Base-by-base conservation (phyloP, 2,888 invertebrate genomes). In the Hemaris fuciformis region DNA sequence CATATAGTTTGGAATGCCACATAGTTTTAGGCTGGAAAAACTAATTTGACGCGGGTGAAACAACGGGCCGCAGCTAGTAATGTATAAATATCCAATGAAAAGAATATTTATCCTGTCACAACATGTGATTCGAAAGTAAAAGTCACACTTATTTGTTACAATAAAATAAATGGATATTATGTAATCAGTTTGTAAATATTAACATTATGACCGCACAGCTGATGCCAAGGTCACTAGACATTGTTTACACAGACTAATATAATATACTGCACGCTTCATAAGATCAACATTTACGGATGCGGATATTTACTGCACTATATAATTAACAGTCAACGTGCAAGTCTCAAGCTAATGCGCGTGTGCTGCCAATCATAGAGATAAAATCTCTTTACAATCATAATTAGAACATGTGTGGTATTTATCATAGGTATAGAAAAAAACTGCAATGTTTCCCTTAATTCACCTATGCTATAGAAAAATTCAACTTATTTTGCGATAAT, bases 251-350 rank as follows among this genome's bases (percentile, higher is more conserved):
- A 53, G 48, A 60, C 34, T 6, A 25, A 38, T 57, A 57, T n/a
- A 27, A 13, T 56, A 45, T 53, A 41, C 41, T 57, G 57, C n/a
- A n/a, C n/a, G n/a, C n/a, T 58, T 61, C 53, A 53, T 31, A 53
- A n/a, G 18, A 31, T 53, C 53, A 53, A 31, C 10, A 31, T n/a
- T n/a, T n/a, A n/a, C n/a, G n/a, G n/a, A n/a, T 18, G 25, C 27
- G 27, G 27, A 27, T 31, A 53, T 53, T 18, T 31, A 31, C 18
- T 53, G 18, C 10, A 53, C 18, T 18, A 10, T 18, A 8, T 53
- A 53, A 53, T 31, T 27, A 38, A 38, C 38, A 31, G 15, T 27
- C 7, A 53, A 53, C 27, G 31, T 53, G 10, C 18, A 18, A 8
- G 15, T 53, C 46, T 25, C 23, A 46, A 46, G 38, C 23, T 10